Conservation (phyloP, 2,797 vertebrate genomes). For the Gambusia yucatana region DNA sequence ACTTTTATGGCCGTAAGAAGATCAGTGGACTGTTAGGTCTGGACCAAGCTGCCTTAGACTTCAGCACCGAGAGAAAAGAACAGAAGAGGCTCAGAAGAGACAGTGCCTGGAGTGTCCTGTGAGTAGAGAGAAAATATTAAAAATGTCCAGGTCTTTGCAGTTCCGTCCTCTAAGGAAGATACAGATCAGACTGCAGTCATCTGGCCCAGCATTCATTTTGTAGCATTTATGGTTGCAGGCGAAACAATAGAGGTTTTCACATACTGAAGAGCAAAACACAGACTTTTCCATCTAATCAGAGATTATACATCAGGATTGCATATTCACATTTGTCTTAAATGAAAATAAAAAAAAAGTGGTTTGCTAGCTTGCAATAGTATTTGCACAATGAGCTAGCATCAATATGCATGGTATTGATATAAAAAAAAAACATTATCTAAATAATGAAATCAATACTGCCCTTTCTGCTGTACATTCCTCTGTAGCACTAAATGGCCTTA, state of each 20-base stretch:
- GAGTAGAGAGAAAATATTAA: constrained; percentile 64
- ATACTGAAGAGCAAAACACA: not conserved
- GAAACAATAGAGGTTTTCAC: not conserved
- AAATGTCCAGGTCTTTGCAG: not conserved
- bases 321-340: not conserved
- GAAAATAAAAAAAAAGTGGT: not conserved
- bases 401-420: constrained; percentile 15
- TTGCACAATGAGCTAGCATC: constrained; percentile 14
- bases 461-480: constrained; percentile 21
- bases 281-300: not conserved
- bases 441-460: constrained; percentile 18
- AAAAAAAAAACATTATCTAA: constrained; percentile 14
- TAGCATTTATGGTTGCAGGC: constrained; percentile 1
- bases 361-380: constrained; percentile 6
- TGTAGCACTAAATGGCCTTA: constrained; percentile 2
- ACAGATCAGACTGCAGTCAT: constrained; percentile 3
- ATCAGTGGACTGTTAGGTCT: constrained; percentile 93
- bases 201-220: constrained; percentile 11
- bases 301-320: not conserved
- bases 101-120: constrained; percentile 84
- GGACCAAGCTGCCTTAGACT: constrained; percentile 91
- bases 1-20: constrained; percentile 89
- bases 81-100: constrained; percentile 86
- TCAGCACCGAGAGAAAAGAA: constrained; percentile 84
- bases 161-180: constrained; percentile 15